Conservation (phyloP, 2,113 vertebrate genomes). For the Marmota flaviventris region DNA sequence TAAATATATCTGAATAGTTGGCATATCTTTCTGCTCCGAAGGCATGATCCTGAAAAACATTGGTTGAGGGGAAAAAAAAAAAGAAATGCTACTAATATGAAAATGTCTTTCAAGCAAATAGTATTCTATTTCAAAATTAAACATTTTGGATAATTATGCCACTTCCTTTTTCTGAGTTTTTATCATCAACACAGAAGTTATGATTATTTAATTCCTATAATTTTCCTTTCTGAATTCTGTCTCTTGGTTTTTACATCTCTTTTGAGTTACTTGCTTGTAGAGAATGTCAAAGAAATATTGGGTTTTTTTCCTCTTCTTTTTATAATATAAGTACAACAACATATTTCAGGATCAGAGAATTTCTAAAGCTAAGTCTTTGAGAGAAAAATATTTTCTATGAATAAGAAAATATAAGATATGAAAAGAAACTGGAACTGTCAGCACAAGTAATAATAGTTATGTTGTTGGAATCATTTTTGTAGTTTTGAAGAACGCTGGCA, state of each 20-base stretch:
- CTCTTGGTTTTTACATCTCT: conserved; percentile 49
- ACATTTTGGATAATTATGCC: conserved; percentile 39
- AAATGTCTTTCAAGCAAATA: conserved; percentile 59
- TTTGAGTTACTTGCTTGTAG: conserved; percentile 37
- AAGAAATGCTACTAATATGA: background rate
- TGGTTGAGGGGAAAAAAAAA: background rate
- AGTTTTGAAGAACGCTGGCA: conserved; percentile 63
- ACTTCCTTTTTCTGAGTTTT: conserved; percentile 49
- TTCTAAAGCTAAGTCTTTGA: conserved; percentile 54
- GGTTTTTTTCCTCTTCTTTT: background rate
- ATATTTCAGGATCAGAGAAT: conserved; percentile 33
- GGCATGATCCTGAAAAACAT: background rate
- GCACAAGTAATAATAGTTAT: conserved; percentile 76
- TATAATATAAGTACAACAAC: background rate
- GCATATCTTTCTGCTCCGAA: background rate
- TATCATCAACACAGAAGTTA: conserved; percentile 27
- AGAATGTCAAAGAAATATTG: conserved; percentile 46
- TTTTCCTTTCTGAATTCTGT: conserved; percentile 69
- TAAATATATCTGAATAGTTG: background rate
- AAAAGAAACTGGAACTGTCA: conserved; percentile 73
- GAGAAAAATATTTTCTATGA: conserved; percentile 74
- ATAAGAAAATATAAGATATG: conserved; percentile 77
- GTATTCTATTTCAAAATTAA: conserved; percentile 38
- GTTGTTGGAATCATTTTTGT: conserved; percentile 60
- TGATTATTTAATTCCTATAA: conserved; percentile 61